Evolutionary conservation across 2,888 invertebrate species (phyloP).

Genomic region (Hypolimnas misippus): DNA sequence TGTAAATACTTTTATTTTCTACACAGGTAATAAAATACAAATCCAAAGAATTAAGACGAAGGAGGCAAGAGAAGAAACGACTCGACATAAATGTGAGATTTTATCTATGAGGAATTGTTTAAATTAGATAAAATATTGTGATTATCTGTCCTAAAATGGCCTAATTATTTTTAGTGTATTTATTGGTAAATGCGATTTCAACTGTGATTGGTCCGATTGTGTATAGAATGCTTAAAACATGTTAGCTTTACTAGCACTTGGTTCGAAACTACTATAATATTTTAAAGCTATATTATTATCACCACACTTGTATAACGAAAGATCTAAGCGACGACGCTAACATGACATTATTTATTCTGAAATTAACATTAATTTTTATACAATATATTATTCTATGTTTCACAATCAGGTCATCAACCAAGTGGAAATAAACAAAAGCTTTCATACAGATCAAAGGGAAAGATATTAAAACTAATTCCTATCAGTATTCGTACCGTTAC

Average conservation of each 20-base stretch:
- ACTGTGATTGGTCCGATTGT: slow-evolving; percentile 70
- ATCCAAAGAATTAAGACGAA: slow-evolving; percentile 71
- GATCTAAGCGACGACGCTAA: not conserved
- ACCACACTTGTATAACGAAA: not conserved
- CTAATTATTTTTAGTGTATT: slow-evolving; percentile 82
- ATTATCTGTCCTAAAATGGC: slow-evolving; percentile 83
- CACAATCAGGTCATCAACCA: slow-evolving; percentile 13
- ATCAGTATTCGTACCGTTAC: slow-evolving; percentile 77
- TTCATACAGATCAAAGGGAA: slow-evolving; percentile 41
- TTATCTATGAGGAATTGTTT: slow-evolving; percentile 65
- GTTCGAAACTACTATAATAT: slow-evolving; percentile 22
- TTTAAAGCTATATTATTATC: not conserved
- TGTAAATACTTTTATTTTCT: too few relatives aligned
- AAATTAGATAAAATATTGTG: slow-evolving; percentile 74
- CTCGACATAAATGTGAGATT: slow-evolving; percentile 50
- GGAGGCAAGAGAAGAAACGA: slow-evolving; percentile 54
- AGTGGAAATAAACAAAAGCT: slow-evolving; percentile 9
- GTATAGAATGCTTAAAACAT: slow-evolving; percentile 25
- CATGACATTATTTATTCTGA: not conserved
- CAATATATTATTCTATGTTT: not conserved
- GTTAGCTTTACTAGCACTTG: slow-evolving; percentile 28
- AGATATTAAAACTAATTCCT: slow-evolving; percentile 62
- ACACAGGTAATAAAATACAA: slow-evolving; percentile 51
- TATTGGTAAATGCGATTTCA: slow-evolving; percentile 73
- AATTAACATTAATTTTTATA: not conserved